Percentiles rank a stretch among this genome's conserved stretches.
phyloP scores from a whole-genome alignment of 2,797 vertebrate species.

The Ambastaia sidthimunki region DNA sequence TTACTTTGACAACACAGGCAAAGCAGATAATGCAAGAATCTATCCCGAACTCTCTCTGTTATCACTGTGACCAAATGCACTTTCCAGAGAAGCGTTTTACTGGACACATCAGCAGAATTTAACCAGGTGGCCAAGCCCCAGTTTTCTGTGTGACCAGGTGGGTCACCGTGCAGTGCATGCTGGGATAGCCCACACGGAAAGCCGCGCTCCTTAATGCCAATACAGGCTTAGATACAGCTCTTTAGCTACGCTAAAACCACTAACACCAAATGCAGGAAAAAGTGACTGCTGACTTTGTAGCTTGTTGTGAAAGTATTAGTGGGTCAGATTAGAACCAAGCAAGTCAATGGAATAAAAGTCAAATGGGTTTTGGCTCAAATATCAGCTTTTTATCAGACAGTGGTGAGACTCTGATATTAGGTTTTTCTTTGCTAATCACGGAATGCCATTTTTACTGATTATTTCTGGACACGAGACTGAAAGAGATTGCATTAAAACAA shows the following conservation, averaged over 20 bases:
- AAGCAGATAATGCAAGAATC: background rate
- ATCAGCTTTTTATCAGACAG: slow-evolving; percentile 25
- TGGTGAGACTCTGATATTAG: slow-evolving; percentile 4
- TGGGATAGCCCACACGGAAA: slow-evolving; percentile 78
- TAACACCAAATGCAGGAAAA: slow-evolving; percentile 45
- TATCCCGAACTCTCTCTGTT: slow-evolving; percentile 31
- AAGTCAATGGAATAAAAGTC: slow-evolving; percentile 38
- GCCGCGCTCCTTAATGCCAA: slow-evolving; percentile 79
- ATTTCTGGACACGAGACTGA: slow-evolving; percentile 27
- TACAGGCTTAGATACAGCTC: slow-evolving; percentile 77
- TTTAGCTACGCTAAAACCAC: slow-evolving; percentile 71
- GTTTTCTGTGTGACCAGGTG: slow-evolving; percentile 61
- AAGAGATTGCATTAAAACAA: slow-evolving; percentile 49
- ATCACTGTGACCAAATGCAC: slow-evolving; percentile 48
- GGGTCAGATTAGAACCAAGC: slow-evolving; percentile 57
- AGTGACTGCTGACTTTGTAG: slow-evolving; percentile 56
- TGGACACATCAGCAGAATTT: slow-evolving; percentile 51
- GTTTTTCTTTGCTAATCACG: slow-evolving; percentile 19
- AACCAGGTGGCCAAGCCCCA: slow-evolving; percentile 14
- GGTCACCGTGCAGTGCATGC: slow-evolving; percentile 79
- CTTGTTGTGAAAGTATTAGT: slow-evolving; percentile 52
- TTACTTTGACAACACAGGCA: background rate
- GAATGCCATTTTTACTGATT: slow-evolving; percentile 13
- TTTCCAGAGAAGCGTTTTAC: slow-evolving; percentile 41
- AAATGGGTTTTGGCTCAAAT: slow-evolving; percentile 43